These are phyloP conservation scores for Scyliorhinus canicula DNA, from an alignment of 2,797 vertebrate species.

Conservation along the genomic window DNA sequence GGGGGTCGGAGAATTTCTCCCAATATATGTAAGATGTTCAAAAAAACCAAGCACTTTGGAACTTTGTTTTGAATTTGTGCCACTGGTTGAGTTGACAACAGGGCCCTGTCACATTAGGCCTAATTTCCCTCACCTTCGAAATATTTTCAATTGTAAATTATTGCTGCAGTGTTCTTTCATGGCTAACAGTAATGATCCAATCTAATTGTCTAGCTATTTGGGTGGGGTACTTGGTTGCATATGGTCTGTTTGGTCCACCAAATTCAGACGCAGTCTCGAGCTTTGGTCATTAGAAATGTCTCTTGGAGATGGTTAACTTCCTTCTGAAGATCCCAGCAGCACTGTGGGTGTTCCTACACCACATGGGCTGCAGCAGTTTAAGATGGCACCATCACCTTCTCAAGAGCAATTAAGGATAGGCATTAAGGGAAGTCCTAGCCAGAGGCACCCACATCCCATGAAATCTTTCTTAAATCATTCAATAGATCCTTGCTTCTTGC, in stretches of 20 bases:
- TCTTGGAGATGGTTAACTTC: background rate
- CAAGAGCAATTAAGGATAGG: too few species aligned
- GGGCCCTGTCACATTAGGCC: background rate
- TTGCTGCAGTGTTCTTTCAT: background rate
- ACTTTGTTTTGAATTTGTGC: background rate
- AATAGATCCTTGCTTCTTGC: background rate
- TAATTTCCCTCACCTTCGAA: background rate
- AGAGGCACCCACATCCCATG: too few species aligned
- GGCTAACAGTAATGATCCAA: background rate
- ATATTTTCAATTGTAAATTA: background rate
- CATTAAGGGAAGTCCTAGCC: too few species aligned
- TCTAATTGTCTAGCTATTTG: background rate
- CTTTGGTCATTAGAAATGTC: background rate
- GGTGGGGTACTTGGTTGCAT: background rate
- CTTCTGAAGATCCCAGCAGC: background rate
- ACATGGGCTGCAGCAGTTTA: too few species aligned
- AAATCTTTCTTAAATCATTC: background rate
- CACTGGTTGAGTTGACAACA: background rate
- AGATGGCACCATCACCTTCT: too few species aligned
- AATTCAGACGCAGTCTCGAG: background rate
- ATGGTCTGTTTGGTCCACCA: background rate
- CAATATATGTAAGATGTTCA: background rate
- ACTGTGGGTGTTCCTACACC: too few species aligned
- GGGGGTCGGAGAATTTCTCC: too few species aligned
- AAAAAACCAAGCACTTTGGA: background rate